phyloP scores from a whole-genome alignment of 2,113 vertebrate species.

The Macquaria ambigua region DNA sequence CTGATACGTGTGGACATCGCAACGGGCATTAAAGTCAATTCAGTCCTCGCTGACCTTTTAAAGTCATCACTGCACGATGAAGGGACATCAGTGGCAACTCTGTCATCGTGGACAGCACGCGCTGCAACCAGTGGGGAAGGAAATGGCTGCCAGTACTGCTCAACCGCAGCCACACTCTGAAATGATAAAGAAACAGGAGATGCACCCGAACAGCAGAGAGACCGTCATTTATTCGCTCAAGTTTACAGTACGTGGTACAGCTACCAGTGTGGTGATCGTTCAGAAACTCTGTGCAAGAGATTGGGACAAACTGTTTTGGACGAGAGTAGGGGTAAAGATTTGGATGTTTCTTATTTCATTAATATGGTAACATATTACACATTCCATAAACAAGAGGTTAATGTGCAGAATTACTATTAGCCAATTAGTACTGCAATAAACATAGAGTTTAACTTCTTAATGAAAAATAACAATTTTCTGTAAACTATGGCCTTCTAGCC shows the following conservation, averaged over 20 bases:
- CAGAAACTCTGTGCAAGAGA: background rate
- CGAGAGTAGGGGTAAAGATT: background rate
- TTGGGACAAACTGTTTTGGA: background rate
- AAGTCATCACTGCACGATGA: slow-evolving; percentile 50
- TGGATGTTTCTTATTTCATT: background rate
- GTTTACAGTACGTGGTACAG: background rate
- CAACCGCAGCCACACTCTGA: slow-evolving; percentile 2
- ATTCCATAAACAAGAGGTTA: background rate
- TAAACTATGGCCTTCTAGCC: background rate
- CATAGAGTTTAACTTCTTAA: background rate
- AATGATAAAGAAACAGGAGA: slow-evolving; percentile 22
- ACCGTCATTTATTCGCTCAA: background rate
- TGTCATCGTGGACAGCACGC: slow-evolving; percentile 43
- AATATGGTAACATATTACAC: too few species aligned
- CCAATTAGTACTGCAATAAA: background rate
- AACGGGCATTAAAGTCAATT: slow-evolving; percentile 34
- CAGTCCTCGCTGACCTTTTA: slow-evolving; percentile 56
- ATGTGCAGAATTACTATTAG: too few species aligned
- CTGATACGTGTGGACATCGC: slow-evolving; percentile 27
- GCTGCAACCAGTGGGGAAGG: background rate
- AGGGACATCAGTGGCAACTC: slow-evolving; percentile 43
- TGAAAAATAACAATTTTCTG: background rate
- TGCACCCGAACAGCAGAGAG: background rate
- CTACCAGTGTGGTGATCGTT: background rate
- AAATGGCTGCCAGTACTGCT: slow-evolving; percentile 42